phyloP scores from a whole-genome alignment of 2,113 vertebrate species.

The Apteryx mantelli region DNA sequence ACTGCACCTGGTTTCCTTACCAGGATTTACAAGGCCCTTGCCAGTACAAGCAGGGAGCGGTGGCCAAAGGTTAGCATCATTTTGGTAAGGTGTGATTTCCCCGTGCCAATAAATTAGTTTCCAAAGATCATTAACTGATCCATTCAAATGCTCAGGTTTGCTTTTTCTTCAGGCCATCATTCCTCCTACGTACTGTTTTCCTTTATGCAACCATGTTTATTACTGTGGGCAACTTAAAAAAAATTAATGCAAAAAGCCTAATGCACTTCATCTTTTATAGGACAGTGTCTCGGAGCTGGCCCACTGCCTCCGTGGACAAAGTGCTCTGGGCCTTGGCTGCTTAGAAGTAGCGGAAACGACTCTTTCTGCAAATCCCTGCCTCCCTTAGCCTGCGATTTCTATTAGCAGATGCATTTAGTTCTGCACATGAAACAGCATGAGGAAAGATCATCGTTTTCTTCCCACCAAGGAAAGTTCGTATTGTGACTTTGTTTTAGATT shows the following conservation, averaged over 20 bases:
- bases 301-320: background rate
- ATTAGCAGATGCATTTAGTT: constrained; percentile 27
- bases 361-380: background rate
- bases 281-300: background rate
- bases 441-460: background rate
- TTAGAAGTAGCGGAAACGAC: constrained; percentile 22
- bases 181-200: background rate
- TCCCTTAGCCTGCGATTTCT: constrained; percentile 14
- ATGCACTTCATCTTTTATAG: constrained; percentile 4
- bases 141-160: background rate
- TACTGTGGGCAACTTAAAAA: background rate
- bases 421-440: background rate
- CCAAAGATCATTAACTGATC: background rate
- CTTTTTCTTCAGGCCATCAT: background rate
- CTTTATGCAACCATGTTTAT: background rate
- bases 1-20: background rate
- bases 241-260: constrained; percentile 6
- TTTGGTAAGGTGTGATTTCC: background rate
- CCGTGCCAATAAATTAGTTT: background rate
- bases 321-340: background rate
- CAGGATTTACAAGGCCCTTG: background rate
- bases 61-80: background rate
- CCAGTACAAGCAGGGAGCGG: background rate
- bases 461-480: background rate
- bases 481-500: background rate